A percentile compares a stretch with the other conserved stretches of the same genome.
These are phyloP conservation scores for Mya arenaria DNA, from an alignment of 1,140 invertebrate species.

Conservation along the genomic window DNA sequence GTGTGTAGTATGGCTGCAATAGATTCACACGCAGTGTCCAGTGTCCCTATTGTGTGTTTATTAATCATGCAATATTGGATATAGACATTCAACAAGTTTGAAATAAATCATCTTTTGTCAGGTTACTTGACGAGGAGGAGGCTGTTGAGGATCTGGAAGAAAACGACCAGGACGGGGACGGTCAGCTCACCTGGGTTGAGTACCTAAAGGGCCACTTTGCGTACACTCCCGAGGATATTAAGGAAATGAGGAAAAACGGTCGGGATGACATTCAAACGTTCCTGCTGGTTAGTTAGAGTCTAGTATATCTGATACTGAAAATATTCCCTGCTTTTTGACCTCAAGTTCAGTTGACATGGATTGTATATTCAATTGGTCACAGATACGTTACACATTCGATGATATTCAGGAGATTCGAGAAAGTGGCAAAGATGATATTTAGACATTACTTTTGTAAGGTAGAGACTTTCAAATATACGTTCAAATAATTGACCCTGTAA, in stretches of 20 bases:
- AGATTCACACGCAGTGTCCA: background rate
- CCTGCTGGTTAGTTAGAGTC: conserved; percentile 22
- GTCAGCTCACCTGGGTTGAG: conserved; percentile 92
- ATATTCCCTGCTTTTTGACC: no score
- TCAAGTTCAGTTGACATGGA: no score
- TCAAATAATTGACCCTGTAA: no score
- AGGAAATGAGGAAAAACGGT: conserved; percentile 69
- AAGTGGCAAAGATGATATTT: no score
- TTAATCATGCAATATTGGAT: no score
- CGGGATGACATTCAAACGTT: conserved; percentile 59
- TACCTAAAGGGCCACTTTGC: conserved; percentile 92
- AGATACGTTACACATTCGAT: no score
- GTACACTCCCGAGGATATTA: conserved; percentile 82
- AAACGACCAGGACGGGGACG: conserved; percentile 87
- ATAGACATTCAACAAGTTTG: no score
- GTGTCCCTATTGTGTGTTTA: background rate
- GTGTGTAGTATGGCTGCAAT: background rate
- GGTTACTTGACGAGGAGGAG: conserved; percentile 77
- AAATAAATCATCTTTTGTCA: conserved; percentile 42
- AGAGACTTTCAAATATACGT: no score
- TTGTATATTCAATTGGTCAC: no score
- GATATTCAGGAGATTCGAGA: no score
- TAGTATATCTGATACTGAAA: no score
- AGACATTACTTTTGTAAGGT: no score
- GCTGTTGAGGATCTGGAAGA: conserved; percentile 71